Conservation (phyloP, 2,113 vertebrate genomes). For the Ptilonorhynchus violaceus region DNA sequence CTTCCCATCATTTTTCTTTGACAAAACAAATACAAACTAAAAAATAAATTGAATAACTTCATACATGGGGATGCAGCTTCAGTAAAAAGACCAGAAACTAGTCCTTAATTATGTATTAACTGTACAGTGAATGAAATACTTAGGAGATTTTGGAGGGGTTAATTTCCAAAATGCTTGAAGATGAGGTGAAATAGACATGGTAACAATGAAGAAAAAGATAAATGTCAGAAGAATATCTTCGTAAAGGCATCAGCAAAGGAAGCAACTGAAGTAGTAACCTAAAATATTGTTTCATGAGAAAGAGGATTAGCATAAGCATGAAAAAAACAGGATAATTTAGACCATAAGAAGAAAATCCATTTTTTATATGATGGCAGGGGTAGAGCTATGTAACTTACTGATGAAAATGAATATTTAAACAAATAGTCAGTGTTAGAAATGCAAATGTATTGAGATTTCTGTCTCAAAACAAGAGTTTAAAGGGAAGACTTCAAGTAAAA, state of each 20-base stretch:
- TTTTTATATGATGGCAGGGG: neutral
- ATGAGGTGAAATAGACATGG: neutral
- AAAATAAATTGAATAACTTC: neutral
- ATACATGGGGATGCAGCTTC: neutral
- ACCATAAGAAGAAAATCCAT: neutral
- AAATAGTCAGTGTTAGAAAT: neutral
- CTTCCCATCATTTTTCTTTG: neutral
- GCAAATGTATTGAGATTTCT: neutral
- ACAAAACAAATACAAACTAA: neutral
- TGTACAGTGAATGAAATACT: neutral
- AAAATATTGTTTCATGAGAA: neutral
- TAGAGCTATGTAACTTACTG: neutral
- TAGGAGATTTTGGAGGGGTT: fast-evolving
- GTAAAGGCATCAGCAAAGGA: neutral
- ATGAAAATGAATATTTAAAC: neutral
- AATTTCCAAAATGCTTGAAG: neutral
- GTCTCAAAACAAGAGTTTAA: neutral
- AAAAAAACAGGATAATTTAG: neutral
- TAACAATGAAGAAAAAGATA: neutral
- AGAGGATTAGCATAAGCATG: neutral
- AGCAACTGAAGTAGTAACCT: neutral
- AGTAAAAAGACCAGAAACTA: neutral
- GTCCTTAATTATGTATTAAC: neutral
- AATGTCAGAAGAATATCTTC: neutral
- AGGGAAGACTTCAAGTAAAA: neutral